Evolutionary conservation across 64 coral and sea anemone species (phyloP).

Genomic region (Orbicella faveolata): DNA sequence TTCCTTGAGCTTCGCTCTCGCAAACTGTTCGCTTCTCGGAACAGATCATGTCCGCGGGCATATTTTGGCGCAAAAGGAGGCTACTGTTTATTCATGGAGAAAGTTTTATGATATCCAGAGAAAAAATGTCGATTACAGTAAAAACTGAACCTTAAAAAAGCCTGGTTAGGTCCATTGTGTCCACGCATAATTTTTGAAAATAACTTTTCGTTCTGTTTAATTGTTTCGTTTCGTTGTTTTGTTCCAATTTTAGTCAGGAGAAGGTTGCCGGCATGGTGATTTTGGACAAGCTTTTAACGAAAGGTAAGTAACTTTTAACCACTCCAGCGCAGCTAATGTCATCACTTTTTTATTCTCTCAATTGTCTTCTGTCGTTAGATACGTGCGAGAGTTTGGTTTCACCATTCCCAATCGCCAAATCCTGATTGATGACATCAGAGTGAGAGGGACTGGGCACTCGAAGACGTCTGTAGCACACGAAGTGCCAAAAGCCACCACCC

Average conservation of each 20-base stretch:
- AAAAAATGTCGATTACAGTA: too few species aligned
- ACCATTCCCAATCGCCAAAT: slow-evolving; percentile 40
- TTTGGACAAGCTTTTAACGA: slow-evolving; percentile 59
- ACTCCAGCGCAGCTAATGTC: background rate
- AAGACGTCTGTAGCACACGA: slow-evolving; percentile 45
- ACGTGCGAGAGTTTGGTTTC: slow-evolving; percentile 46
- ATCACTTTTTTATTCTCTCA: background rate
- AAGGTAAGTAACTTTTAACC: background rate
- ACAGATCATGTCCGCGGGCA: too few species aligned
- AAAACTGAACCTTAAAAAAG: too few species aligned
- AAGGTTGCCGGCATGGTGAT: slow-evolving; percentile 56
- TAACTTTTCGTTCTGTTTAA: background rate
- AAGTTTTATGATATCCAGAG: too few species aligned
- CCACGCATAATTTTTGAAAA: too few species aligned
- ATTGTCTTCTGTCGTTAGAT: background rate
- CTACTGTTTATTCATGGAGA: too few species aligned
- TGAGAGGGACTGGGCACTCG: slow-evolving; percentile 61
- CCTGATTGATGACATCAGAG: slow-evolving; percentile 53
- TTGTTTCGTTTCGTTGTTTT: background rate
- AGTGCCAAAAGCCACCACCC: slow-evolving; percentile 23
- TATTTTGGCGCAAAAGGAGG: too few species aligned
- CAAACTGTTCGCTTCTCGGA: too few species aligned
- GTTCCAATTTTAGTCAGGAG: background rate
- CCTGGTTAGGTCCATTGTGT: too few species aligned
- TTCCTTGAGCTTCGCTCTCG: too few species aligned